These are phyloP conservation scores for Acronicta aceris DNA, from an alignment of 2,888 invertebrate genomes.

Conservation along the genomic window DNA sequence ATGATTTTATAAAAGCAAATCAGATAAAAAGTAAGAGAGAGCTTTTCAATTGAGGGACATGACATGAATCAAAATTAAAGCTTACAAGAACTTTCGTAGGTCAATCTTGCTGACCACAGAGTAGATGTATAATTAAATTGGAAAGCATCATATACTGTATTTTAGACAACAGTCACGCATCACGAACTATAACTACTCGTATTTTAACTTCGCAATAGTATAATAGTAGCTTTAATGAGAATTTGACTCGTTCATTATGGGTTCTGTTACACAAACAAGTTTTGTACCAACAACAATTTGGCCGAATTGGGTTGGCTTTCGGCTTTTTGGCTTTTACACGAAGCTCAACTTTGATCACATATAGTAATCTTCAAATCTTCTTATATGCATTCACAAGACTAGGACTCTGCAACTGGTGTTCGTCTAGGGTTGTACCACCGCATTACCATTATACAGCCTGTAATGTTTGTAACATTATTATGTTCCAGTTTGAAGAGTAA, in stretches of 20 bases:
- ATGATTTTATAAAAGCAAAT: constrained; percentile 4
- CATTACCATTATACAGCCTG: too few relatives aligned
- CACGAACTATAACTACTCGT: constrained; percentile 28
- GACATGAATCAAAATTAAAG: neutral
- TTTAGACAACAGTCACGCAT: constrained; percentile 25
- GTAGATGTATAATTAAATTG: neutral
- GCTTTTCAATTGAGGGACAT: constrained; percentile 1
- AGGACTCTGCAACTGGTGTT: too few relatives aligned
- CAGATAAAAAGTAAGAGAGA: neutral
- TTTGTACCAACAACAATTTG: constrained; percentile 49
- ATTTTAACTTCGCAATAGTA: constrained; percentile 41
- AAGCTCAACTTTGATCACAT: neutral
- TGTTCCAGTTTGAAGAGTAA: too few relatives aligned
- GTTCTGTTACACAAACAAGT: constrained; percentile 45
- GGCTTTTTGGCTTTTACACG: neutral
- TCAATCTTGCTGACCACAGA: neutral
- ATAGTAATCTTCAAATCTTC: neutral
- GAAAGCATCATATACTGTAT: neutral
- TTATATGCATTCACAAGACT: too few relatives aligned
- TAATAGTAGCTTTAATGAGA: constrained; percentile 51
- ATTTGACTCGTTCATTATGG: constrained; percentile 49
- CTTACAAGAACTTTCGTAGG: neutral
- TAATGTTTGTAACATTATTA: too few relatives aligned
- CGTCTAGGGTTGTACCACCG: too few relatives aligned
- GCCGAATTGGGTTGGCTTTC: constrained; percentile 35